Evolutionary conservation across 2,113 vertebrate genomes (phyloP).

Genomic region (Actenoides lindsayi): DNA sequence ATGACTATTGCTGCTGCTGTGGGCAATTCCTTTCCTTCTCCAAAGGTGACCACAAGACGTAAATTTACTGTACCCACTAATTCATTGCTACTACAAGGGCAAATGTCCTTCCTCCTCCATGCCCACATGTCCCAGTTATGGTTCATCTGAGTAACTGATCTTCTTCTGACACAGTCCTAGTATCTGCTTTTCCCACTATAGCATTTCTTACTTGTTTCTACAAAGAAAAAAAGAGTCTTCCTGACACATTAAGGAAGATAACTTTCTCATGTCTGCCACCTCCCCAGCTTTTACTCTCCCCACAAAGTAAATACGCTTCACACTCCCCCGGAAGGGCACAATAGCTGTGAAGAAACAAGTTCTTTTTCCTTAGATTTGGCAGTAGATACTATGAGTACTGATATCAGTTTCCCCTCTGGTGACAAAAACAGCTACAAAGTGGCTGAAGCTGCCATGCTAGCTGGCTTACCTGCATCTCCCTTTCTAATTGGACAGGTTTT

Average conservation of each 20-base stretch:
- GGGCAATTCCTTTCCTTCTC: neutral
- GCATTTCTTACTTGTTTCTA: neutral
- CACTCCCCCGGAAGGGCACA: slow-evolving; percentile 42
- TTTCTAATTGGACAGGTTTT: neutral
- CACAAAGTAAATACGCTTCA: neutral
- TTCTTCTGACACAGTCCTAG: neutral
- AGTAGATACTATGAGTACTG: neutral
- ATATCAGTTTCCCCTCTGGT: neutral
- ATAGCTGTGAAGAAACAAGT: neutral
- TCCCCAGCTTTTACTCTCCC: slow-evolving; percentile 12
- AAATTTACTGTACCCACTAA: neutral
- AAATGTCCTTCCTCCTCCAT: neutral
- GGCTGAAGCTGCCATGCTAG: neutral
- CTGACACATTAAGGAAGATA: neutral
- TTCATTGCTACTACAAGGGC: neutral
- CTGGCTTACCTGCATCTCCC: neutral
- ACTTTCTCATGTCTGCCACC: slow-evolving; percentile 7
- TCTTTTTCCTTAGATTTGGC: neutral
- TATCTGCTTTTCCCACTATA: neutral
- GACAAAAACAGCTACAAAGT: neutral
- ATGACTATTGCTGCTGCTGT: neutral
- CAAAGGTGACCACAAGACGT: neutral
- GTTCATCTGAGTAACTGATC: neutral
- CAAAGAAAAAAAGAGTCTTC: neutral
- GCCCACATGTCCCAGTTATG: neutral